A percentile compares a stretch with the other conserved stretches of the same genome.
phyloP scores from a whole-genome alignment of 1,140 invertebrate genomes.

The Drosophila yakuba region DNA sequence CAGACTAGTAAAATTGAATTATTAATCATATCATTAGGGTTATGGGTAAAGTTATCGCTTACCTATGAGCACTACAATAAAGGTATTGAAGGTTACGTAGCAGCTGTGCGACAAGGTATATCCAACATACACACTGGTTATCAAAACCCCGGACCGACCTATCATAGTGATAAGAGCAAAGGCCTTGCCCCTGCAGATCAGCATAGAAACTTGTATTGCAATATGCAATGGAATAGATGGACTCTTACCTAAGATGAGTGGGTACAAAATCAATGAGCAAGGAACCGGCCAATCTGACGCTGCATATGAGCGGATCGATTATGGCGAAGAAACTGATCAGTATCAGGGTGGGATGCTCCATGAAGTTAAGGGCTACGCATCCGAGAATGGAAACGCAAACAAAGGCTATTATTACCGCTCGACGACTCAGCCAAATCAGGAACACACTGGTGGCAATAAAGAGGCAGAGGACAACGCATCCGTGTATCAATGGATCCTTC shows the following conservation, averaged over 20 bases:
- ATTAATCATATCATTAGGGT: too few species aligned
- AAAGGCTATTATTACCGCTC: slow-evolving; percentile 5
- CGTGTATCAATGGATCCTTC: slow-evolving; percentile 8
- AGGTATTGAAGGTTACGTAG: slow-evolving; percentile 30
- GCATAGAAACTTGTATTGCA: neutral
- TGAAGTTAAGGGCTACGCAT: slow-evolving; percentile 30
- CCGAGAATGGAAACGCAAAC: neutral
- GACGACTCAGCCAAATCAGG: slow-evolving; percentile 20
- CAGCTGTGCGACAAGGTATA: slow-evolving; percentile 31
- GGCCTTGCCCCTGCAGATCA: slow-evolving; percentile 34
- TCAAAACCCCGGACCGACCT: slow-evolving; percentile 23
- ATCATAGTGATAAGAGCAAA: slow-evolving; percentile 5
- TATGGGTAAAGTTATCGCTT: neutral
- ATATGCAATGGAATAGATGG: neutral
- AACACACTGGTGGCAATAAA: slow-evolving; percentile 38
- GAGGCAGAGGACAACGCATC: neutral
- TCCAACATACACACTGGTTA: slow-evolving; percentile 29
- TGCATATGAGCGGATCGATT: slow-evolving; percentile 13
- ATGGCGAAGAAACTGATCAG: slow-evolving; percentile 9
- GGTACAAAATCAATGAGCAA: slow-evolving; percentile 53
- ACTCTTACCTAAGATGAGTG: slow-evolving; percentile 45
- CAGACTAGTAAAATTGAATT: neutral
- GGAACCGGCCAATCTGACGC: slow-evolving; percentile 4
- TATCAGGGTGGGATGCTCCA: neutral
- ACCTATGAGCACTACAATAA: slow-evolving; percentile 17